Percentiles rank a stretch among this genome's conserved stretches.
Conservation (phyloP, 2,797 vertebrate species). For the Uromys caudimaculatus region DNA sequence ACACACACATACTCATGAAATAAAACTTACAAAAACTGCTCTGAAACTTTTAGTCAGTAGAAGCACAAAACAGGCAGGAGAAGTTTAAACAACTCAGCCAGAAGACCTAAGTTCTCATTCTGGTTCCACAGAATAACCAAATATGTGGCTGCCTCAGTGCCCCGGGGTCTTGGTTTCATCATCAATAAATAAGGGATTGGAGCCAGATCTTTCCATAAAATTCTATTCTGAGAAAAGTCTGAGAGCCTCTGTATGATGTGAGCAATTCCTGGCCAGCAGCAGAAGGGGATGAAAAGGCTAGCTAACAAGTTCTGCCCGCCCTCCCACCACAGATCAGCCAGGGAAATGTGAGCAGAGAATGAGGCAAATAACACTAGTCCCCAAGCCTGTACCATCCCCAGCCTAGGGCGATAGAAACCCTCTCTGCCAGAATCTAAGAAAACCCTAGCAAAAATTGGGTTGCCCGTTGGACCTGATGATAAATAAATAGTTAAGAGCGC, state of each 20-base stretch:
- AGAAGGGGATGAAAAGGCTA: not conserved
- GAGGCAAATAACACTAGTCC: not conserved
- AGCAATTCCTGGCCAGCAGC: conserved; percentile 5
- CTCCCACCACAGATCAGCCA: not conserved
- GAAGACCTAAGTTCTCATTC: not conserved
- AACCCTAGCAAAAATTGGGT: conserved; percentile 35
- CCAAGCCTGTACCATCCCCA: not conserved
- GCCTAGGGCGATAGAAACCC: not conserved
- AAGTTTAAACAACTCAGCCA: not conserved
- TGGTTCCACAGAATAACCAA: not conserved
- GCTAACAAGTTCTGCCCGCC: not conserved
- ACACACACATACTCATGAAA: not conserved
- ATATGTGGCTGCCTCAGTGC: not conserved
- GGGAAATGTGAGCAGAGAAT: not conserved
- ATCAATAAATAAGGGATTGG: not conserved
- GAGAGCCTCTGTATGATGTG: not conserved
- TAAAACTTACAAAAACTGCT: not conserved
- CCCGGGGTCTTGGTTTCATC: not conserved
- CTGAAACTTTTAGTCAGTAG: conserved; percentile 4
- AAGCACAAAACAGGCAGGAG: not conserved
- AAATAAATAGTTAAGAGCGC: not conserved
- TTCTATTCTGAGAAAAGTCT: conserved; percentile 15
- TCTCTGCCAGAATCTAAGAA: conserved; percentile 40
- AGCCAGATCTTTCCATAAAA: not conserved
- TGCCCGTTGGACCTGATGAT: not conserved